A percentile compares a stretch with the other conserved stretches of the same genome.
Conservation (phyloP, 2,888 invertebrate genomes). For the Pasiphila rectangulata region DNA sequence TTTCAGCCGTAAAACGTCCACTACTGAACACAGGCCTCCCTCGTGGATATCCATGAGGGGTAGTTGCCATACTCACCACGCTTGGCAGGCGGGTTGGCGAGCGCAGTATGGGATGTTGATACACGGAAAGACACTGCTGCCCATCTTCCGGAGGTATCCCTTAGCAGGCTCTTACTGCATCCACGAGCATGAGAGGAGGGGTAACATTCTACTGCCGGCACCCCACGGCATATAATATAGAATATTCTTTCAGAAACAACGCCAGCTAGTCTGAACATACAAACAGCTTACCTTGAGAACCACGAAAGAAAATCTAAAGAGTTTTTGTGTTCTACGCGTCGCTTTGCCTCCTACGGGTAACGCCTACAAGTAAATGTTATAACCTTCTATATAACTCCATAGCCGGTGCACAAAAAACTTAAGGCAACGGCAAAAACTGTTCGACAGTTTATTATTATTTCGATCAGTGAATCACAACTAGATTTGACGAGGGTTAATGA, state of each 20-base stretch:
- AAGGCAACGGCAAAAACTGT: conserved; percentile 76
- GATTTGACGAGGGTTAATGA: conserved; percentile 79
- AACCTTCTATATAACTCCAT: conserved; percentile 58
- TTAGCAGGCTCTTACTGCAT: too few species aligned
- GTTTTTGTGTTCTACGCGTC: conserved; percentile 38
- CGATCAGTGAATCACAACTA: conserved; percentile 79
- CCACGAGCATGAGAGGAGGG: too few species aligned
- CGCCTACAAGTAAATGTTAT: conserved; percentile 59
- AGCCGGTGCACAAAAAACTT: conserved; percentile 53
- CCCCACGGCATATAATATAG: too few species aligned
- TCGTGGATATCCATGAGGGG: too few species aligned
- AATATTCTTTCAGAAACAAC: not conserved
- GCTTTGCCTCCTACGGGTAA: conserved; percentile 42
- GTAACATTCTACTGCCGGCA: too few species aligned
- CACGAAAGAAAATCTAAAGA: conserved; percentile 39
- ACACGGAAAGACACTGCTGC: too few species aligned
- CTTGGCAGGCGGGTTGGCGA: too few species aligned
- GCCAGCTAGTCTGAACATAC: not conserved
- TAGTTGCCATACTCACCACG: too few species aligned
- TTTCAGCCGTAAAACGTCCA: too few species aligned
- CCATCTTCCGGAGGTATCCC: too few species aligned
- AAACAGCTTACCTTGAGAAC: conserved; percentile 21
- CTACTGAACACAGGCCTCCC: too few species aligned
- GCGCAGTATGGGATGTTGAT: too few species aligned
- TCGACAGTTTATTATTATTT: conserved; percentile 75